These are phyloP conservation scores for Galeruca laticollis DNA, from an alignment of 2,888 invertebrate species.

Conservation along the genomic window DNA sequence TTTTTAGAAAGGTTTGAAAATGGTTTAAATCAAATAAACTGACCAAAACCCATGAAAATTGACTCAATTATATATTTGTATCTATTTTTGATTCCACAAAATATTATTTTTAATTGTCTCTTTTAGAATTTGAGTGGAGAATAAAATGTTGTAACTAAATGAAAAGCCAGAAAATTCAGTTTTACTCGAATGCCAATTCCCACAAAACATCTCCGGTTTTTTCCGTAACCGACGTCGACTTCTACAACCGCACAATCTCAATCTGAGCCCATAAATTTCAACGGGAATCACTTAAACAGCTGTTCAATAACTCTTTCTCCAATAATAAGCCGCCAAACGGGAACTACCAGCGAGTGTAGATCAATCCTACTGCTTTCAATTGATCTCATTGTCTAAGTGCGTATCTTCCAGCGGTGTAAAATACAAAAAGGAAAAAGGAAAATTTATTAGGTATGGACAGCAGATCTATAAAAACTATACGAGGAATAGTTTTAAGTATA, in stretches of 20 bases:
- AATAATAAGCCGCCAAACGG: slow-evolving; percentile 48
- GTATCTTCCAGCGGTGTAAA: slow-evolving; percentile 20
- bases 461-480: background rate
- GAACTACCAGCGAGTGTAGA: slow-evolving; percentile 44
- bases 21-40: too few species aligned
- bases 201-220: slow-evolving; percentile 42
- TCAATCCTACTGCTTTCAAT: slow-evolving; percentile 47
- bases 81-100: too few species aligned
- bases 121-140: background rate
- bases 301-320: slow-evolving; percentile 39
- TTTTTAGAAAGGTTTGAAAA: too few species aligned
- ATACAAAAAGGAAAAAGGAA: background rate
- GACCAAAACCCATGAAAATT: too few species aligned
- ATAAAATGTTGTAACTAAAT: slow-evolving; percentile 12
- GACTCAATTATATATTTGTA: too few species aligned
- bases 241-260: slow-evolving; percentile 47
- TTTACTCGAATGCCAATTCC: slow-evolving; percentile 1
- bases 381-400: slow-evolving; percentile 50
- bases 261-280: slow-evolving; percentile 50
- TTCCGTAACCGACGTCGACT: slow-evolving; percentile 33
- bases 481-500: background rate
- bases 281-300: slow-evolving; percentile 52
- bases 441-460: background rate
- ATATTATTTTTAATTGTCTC: too few species aligned
- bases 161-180: slow-evolving; percentile 10